These are phyloP conservation scores for Mesorhabditis spiculigera DNA, from an alignment of 2,888 invertebrate species.

Conservation along the genomic window DNA sequence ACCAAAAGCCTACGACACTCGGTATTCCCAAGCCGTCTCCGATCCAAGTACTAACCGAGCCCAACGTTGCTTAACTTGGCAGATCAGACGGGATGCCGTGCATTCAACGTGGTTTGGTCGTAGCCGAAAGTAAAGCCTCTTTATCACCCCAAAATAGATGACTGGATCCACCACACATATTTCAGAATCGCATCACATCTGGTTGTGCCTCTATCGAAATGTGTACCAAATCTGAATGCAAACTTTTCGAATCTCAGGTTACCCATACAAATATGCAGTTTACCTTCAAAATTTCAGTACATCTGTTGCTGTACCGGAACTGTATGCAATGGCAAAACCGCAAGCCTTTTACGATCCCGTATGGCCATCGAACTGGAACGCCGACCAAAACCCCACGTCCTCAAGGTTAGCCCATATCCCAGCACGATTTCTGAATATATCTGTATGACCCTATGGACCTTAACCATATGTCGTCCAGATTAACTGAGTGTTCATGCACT, in stretches of 20 bases:
- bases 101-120: no score
- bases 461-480: neutral
- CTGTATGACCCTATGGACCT: neutral
- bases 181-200: neutral
- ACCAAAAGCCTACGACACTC: no score
- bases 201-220: neutral
- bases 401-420: neutral
- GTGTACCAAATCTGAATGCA: slow-evolving; percentile 4
- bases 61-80: no score
- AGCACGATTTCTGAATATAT: no score
- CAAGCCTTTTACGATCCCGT: neutral
- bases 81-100: no score
- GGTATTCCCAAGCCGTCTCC: no score
- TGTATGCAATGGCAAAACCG: neutral
- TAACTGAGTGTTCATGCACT: neutral
- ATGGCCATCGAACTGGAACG: neutral
- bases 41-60: no score
- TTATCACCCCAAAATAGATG: no score
- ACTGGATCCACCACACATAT: neutral
- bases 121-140: no score
- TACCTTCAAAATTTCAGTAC: neutral
- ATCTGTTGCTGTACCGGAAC: slow-evolving; percentile 3
- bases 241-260: neutral
- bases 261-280: neutral
- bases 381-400: neutral